Conservation (phyloP, 2,113 vertebrate species). For the Scytalopus superciliaris region DNA sequence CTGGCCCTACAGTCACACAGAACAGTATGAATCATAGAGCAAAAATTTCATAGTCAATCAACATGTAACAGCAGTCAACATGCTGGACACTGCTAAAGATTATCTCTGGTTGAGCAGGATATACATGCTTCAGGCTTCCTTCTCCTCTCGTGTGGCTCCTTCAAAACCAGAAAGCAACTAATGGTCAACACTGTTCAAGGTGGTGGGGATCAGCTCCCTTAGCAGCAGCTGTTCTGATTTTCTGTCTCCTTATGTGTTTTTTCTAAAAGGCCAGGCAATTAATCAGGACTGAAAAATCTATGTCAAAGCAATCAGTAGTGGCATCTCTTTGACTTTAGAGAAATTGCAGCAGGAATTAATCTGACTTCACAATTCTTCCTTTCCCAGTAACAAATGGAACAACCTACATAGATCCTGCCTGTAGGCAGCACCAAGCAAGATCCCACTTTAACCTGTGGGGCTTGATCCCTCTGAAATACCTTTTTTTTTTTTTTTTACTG, state of each 20-base stretch:
- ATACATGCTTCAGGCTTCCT: neutral
- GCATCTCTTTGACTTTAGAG: slow-evolving; percentile 1
- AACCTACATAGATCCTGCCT: neutral
- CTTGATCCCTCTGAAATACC: neutral
- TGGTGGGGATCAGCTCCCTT: neutral
- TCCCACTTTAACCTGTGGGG: neutral
- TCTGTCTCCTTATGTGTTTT: neutral
- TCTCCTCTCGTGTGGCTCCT: neutral
- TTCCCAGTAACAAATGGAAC: neutral
- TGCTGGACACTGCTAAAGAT: neutral
- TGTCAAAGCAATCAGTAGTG: neutral
- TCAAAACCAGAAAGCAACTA: neutral
- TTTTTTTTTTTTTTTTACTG: neutral
- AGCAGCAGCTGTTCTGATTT: neutral
- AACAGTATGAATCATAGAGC: neutral
- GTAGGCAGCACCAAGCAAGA: neutral
- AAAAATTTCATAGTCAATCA: neutral
- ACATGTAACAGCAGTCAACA: neutral
- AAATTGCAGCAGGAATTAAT: slow-evolving; percentile 7
- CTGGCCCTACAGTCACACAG: neutral
- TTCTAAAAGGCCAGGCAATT: slow-evolving; percentile 1
- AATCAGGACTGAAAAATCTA: neutral
- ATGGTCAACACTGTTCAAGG: neutral
- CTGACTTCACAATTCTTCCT: neutral
- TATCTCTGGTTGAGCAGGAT: neutral